Evolutionary conservation across 2,113 vertebrate species (phyloP).

Genomic region (Hydropotes inermis): DNA sequence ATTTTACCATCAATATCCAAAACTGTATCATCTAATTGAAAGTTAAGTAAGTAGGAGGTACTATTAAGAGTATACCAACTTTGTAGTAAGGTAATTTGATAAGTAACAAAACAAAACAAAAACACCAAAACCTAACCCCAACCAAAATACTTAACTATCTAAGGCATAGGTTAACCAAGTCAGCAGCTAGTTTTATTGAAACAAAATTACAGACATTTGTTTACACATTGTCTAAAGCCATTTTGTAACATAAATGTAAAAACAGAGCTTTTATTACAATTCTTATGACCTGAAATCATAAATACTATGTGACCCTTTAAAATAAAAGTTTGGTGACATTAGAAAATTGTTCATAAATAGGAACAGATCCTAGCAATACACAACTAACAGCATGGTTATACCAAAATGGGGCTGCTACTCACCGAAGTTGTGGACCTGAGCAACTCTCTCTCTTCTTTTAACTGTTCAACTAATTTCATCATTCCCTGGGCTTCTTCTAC

Average conservation of each 20-base stretch:
- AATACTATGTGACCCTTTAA: background rate
- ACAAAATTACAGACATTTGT: background rate
- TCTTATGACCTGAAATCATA: background rate
- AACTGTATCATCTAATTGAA: background rate
- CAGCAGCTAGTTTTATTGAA: background rate
- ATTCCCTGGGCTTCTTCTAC: constrained; percentile 99
- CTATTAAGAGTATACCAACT: background rate
- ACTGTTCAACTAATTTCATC: constrained; percentile 99
- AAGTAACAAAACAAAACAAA: background rate
- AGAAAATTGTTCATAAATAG: background rate
- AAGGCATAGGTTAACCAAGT: background rate
- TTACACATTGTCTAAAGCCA: background rate
- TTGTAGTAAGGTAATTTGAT: background rate
- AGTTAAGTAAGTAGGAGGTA: background rate
- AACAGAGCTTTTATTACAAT: background rate
- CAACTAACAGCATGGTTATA: background rate
- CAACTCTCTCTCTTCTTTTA: constrained; percentile 96
- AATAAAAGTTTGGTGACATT: background rate
- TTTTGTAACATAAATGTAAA: background rate
- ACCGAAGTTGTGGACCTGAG: constrained; percentile 95
- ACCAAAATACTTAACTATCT: background rate
- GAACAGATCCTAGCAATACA: background rate
- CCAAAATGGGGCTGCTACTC: constrained; percentile 77
- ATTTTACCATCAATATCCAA: background rate
- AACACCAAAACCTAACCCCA: background rate